Percentiles rank a stretch among this genome's conserved stretches.
phyloP scores from a whole-genome alignment of 35 echinoderm and acorn worm genomes.

The Ophioderma brevispina region DNA sequence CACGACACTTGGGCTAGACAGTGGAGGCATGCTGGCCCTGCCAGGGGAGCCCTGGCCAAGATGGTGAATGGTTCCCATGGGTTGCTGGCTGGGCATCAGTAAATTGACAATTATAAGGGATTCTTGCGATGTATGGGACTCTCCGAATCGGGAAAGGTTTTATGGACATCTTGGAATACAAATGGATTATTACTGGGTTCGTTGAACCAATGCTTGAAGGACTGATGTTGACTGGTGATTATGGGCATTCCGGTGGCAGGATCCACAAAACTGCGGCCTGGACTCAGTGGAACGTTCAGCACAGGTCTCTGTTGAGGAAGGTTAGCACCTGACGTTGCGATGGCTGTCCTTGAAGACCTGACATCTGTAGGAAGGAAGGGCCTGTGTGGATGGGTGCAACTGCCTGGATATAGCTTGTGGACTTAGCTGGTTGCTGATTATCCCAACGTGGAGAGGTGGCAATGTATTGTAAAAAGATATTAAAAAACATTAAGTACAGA shows the following conservation, averaged over 20 bases:
- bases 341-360: background rate
- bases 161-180: slow-evolving; percentile 30
- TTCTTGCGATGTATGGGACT: slow-evolving; percentile 31
- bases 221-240: slow-evolving; percentile 27
- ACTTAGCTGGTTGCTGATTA: slow-evolving; percentile 26
- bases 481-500: no score
- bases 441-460: background rate
- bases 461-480: no score
- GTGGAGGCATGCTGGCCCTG: slow-evolving; percentile 28
- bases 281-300: slow-evolving; percentile 17
- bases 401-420: slow-evolving; percentile 45
- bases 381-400: slow-evolving; percentile 24
- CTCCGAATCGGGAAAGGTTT: slow-evolving; percentile 19
- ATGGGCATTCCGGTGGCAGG: background rate
- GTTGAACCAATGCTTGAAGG: slow-evolving; percentile 1
- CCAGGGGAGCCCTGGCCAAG: slow-evolving; percentile 38
- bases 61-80: slow-evolving; percentile 62
- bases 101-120: slow-evolving; percentile 14
- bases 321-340: slow-evolving; percentile 22
- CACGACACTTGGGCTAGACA: background rate
- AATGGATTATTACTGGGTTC: slow-evolving; percentile 25
- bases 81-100: slow-evolving; percentile 53
- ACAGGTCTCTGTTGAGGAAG: background rate
- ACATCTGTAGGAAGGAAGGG: slow-evolving; percentile 25
- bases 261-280: slow-evolving; percentile 27